These are phyloP conservation scores for Ptilonorhynchus violaceus DNA, from an alignment of 2,113 vertebrate species.

Conservation along the genomic window DNA sequence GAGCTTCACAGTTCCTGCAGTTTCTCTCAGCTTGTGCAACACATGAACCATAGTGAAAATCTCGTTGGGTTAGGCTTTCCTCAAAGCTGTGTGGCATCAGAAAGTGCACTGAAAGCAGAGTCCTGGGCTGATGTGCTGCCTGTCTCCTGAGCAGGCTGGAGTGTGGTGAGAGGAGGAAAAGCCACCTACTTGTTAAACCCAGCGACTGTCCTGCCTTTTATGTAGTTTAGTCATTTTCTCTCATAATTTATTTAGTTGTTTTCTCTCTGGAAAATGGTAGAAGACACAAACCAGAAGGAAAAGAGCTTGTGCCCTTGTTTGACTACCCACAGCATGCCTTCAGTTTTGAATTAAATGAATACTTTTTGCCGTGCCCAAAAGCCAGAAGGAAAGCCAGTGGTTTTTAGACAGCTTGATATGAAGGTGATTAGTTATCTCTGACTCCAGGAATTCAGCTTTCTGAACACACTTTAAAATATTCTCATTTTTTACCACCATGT, in stretches of 20 bases:
- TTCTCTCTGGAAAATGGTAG: neutral
- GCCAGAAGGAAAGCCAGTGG: neutral
- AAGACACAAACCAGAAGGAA: neutral
- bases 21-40: neutral
- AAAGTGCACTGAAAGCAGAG: neutral
- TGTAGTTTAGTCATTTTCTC: neutral
- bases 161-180: neutral
- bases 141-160: neutral
- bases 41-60: neutral
- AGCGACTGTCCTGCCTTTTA: neutral
- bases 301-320: neutral
- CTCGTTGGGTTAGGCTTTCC: neutral
- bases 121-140: neutral
- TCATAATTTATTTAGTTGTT: neutral
- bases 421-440: neutral
- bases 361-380: neutral
- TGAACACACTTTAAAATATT: neutral
- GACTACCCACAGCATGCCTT: neutral
- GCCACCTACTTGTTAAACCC: fast-evolving
- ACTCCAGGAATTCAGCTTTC: neutral
- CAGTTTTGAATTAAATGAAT: neutral
- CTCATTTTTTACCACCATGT: neutral
- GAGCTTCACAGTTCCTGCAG: neutral
- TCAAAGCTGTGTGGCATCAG: neutral
- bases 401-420: neutral